Evolutionary conservation across 2,888 invertebrate genomes (phyloP), one percentile per base, ranked within the genome.

Genomic region (Sthenelais limicola): DNA sequence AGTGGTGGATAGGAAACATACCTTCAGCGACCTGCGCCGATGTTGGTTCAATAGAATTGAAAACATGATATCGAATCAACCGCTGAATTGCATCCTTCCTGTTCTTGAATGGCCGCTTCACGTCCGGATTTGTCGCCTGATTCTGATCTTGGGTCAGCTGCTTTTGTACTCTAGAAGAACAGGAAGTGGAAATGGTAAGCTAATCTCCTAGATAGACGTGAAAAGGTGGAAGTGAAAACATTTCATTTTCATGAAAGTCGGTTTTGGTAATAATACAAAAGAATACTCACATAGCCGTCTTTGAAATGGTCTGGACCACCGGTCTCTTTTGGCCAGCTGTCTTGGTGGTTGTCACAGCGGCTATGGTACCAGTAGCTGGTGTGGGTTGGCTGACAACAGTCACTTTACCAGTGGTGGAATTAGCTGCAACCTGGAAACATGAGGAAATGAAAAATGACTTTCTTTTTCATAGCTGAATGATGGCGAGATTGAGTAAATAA

Each of bases 111-210:
- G 93, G 93, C 70, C 91, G 91, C 76, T 91, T 91, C 66, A 92
- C 91, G 85, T 94, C 94, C 0, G 94, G 93, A 84, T 92, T 91
- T 32, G 91, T 86, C 67, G 92, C 93, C 74, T 92, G 92, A 80
- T 91, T 91, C 86, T 94, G 93, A 88, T 94, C 94, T 67, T 92
- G 91, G 83, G 91, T 91, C 82, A 93, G 84, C 85, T 94, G 93
- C 73, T 92, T 92, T 80, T 93, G 93, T 82, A 94, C 91, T 81
- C 94, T 94, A 78, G 77, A 85, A 79, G 78, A 76, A 78, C 81
- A 56, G 12, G 24, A 56, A 56, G 9, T 21, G 12, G 12, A 43
- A 12, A 43, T 21, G 21, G 9, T 52, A 52, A 18, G 9, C 21
- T 21, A 52, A 52, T 21, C 21, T 52, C 9, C 24, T 52, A 15